Evolutionary conservation across 2,113 vertebrate genomes (phyloP).

Genomic region (Octodon degus): DNA sequence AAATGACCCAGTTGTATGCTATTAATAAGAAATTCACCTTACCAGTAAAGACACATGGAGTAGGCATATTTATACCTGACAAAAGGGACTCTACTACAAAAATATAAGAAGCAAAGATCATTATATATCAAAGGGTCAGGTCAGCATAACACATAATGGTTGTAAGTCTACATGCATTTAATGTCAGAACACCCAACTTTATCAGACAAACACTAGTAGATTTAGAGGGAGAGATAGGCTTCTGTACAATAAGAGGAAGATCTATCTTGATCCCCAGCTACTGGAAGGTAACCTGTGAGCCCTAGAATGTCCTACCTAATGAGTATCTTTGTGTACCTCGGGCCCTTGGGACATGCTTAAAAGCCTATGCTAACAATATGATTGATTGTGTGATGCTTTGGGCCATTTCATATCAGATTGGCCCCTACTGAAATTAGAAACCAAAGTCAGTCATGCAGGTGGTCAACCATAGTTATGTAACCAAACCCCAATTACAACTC

Average conservation of each 20-base stretch:
- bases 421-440: neutral
- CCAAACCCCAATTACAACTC: neutral
- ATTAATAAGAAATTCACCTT: neutral
- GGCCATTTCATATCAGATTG: neutral
- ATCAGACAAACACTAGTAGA: neutral
- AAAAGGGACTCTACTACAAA: neutral
- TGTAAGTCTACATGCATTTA: neutral
- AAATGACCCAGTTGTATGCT: neutral
- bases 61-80: neutral
- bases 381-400: neutral
- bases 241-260: neutral
- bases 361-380: neutral
- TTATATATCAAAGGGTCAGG: neutral
- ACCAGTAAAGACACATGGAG: neutral
- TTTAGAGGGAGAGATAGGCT: neutral
- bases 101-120: neutral
- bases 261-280: too few species aligned
- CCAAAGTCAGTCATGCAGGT: neutral
- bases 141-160: neutral
- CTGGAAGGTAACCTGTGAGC: neutral
- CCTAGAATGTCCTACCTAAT: neutral
- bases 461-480: neutral
- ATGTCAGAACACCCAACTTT: too few species aligned
- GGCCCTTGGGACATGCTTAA: neutral
- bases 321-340: neutral